Evolutionary conservation across 2,797 vertebrate genomes (phyloP).

Genomic region (Tragopan temminckii): DNA sequence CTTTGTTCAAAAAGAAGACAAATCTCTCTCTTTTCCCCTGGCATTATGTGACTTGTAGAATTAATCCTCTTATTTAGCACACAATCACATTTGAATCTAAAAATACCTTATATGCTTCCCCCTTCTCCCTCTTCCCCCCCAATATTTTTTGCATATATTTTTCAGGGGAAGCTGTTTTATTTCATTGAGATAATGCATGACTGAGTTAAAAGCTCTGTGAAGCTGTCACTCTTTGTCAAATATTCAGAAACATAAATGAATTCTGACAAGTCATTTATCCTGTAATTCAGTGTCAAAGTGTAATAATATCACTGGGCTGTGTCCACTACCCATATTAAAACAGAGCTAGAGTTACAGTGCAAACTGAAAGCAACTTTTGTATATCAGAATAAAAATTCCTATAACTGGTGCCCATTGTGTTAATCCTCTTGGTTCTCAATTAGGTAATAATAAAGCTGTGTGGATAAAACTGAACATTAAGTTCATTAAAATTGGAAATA

Average conservation of each 20-base stretch:
- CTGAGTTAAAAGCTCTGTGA: conserved; percentile 70
- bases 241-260: conserved; percentile 78
- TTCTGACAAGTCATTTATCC: conserved; percentile 78
- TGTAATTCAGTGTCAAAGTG: conserved; percentile 64
- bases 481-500: not conserved
- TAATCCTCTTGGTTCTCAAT: conserved; percentile 9
- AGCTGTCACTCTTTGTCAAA: conserved; percentile 77
- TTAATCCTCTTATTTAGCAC: conserved; percentile 55
- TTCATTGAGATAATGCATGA: conserved; percentile 68
- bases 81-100: conserved; percentile 66
- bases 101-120: conserved; percentile 32
- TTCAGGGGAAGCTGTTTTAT: conserved; percentile 64
- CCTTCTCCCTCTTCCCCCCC: not conserved
- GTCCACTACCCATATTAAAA: conserved; percentile 28
- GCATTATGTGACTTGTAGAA: conserved; percentile 58
- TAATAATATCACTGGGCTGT: conserved; percentile 60
- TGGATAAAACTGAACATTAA: not conserved
- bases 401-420: not conserved
- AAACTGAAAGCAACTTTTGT: conserved; percentile 55
- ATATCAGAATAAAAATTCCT: conserved; percentile 17
- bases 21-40: conserved; percentile 43
- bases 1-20: not conserved
- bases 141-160: conserved; percentile 65
- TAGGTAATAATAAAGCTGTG: not conserved
- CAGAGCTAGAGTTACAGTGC: conserved; percentile 65